Base-by-base conservation (phyloP, 2,797 vertebrate species). In the Monodelphis domestica region DNA sequence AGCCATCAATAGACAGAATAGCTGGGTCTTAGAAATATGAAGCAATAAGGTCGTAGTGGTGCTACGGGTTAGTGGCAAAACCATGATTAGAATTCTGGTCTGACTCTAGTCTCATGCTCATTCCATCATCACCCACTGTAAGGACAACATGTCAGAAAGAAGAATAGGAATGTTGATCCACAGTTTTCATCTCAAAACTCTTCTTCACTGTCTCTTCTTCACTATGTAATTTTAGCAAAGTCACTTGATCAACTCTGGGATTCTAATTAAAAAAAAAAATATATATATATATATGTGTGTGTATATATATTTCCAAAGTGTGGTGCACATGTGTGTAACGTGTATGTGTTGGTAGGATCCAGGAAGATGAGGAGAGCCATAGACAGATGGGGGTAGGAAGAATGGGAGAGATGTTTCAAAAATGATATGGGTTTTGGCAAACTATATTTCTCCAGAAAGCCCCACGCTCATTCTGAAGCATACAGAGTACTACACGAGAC, bases 241-340 rank as follows among this genome's bases (percentile, higher is more conserved):
- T 70, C 15, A 17, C 33, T 38, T 7, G n/a, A 33, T 5, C 12
- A 7, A 7, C 14, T 38, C 59, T 87, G 63, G 38, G 45, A 52
- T 78, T 53, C 50, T 78, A 89, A 51, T 91, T 50, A 33, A 90
- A 94, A 89, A 33, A n/a, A n/a, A n/a, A n/a, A n/a, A n/a, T n/a
- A n/a, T n/a, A n/a, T n/a, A n/a, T n/a, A n/a, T n/a, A n/a, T n/a
- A n/a, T n/a, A n/a, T n/a, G n/a, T n/a, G 26, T 51, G 53, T n/a
- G 56, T 78, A 12, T 88, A 26, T n/a, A 88, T 70, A 26, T 33
- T 2, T 89, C 12, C 2, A 91, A 63, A 45, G 7, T 38, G 90
- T 92, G 78, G 12, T 70, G 87, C 89, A 91, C 53, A 50, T 89
- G 53, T 54, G 15, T 55, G 21, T 30, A 53, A 12, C 29, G 87